Evolutionary conservation across 2,888 invertebrate genomes (phyloP).

Genomic region (Iphiclides podalirius): DNA sequence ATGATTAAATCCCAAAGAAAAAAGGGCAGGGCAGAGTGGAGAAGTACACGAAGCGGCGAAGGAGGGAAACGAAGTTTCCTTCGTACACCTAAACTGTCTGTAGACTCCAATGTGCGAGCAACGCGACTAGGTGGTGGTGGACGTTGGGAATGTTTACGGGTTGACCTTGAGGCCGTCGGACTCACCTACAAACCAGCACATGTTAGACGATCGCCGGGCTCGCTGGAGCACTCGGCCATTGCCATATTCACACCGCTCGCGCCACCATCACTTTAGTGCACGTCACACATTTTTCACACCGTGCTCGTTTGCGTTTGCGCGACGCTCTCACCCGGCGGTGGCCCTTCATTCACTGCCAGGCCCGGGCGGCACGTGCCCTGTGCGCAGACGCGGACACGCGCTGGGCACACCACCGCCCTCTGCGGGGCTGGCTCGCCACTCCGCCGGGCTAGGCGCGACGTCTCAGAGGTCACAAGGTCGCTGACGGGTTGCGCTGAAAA

Average conservation of each 20-base stretch:
- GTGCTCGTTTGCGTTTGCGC: conserved; percentile 33
- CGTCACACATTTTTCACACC: conserved; percentile 55
- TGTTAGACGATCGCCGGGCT: conserved; percentile 66
- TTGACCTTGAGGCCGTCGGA: conserved; percentile 23
- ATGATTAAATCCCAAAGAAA: no score
- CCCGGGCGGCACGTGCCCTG: conserved; percentile 54
- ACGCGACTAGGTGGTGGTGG: no score
- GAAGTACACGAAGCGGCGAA: no score
- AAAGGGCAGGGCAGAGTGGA: no score
- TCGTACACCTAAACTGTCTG: no score
- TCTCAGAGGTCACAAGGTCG: conserved; percentile 73
- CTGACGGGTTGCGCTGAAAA: no score
- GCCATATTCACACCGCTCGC: conserved; percentile 54
- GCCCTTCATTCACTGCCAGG: conserved; percentile 69
- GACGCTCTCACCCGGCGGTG: conserved; percentile 49
- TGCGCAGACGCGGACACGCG: conserved; percentile 71
- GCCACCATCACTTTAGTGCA: conserved; percentile 55
- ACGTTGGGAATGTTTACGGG: no score
- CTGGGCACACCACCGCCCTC: conserved; percentile 58
- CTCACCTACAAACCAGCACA: conserved; percentile 71
- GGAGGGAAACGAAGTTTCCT: no score
- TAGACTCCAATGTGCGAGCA: no score
- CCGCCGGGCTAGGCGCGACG: conserved; percentile 51
- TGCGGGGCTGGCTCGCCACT: no score
- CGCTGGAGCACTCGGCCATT: conserved; percentile 66